These are phyloP conservation scores for Xerus inauris DNA, from an alignment of 2,113 vertebrate genomes.

Conservation along the genomic window DNA sequence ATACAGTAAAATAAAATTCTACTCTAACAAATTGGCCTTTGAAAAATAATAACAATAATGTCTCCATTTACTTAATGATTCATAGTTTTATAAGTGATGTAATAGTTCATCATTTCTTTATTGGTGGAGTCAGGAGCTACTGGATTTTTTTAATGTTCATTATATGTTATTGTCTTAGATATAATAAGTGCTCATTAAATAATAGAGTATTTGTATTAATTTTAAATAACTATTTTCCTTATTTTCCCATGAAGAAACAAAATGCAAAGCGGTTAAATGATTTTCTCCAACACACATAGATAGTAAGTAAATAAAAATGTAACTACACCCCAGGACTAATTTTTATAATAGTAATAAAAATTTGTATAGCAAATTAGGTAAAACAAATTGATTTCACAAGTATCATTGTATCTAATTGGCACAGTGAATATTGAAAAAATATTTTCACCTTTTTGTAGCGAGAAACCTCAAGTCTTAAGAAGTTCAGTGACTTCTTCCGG, in stretches of 20 bases:
- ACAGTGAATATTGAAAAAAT: background rate
- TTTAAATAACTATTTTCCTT: background rate
- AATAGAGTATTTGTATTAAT: background rate
- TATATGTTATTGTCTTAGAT: background rate
- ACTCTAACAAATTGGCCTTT: fast-evolving
- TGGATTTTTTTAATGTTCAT: background rate
- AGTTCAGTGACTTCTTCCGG: background rate
- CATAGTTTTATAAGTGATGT: background rate
- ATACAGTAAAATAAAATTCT: background rate
- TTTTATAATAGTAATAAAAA: background rate
- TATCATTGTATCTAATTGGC: background rate
- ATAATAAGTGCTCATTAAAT: background rate
- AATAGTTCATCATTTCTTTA: background rate
- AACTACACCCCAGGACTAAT: background rate
- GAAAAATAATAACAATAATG: background rate
- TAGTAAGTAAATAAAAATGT: background rate
- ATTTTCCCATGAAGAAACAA: background rate
- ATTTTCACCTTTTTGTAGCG: background rate
- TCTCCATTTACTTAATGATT: background rate
- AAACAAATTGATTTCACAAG: background rate
- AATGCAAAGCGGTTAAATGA: background rate
- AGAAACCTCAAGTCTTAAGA: too few relatives aligned
- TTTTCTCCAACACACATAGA: background rate
- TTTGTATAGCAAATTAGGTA: background rate
- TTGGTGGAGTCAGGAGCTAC: background rate